These are phyloP conservation scores for Scotopteryx bipunctaria DNA, from an alignment of 2,888 invertebrate genomes.

Conservation along the genomic window DNA sequence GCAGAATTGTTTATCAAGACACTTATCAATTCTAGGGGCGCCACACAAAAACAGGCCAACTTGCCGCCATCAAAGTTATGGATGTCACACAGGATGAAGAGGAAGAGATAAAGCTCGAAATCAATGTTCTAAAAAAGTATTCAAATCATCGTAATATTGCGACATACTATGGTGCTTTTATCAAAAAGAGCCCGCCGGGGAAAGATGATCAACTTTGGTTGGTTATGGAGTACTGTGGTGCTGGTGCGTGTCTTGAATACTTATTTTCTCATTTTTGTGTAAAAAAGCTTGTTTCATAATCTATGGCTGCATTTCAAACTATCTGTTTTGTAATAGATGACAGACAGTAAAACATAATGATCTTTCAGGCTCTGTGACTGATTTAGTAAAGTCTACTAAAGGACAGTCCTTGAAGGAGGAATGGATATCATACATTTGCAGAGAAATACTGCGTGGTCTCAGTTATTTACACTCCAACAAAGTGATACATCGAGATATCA, in stretches of 20 bases:
- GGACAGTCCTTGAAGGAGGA: conserved; percentile 99
- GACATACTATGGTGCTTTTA: conserved; percentile 99
- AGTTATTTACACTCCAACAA: conserved; percentile 99
- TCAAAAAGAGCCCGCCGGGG: conserved; percentile 98
- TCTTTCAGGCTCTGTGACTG: conserved; percentile 94
- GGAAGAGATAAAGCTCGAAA: conserved; percentile 99
- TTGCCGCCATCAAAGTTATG: conserved; percentile 99
- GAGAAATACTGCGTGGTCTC: conserved; percentile 97
- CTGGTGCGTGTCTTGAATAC: conserved; percentile 81
- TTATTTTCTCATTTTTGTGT: conserved; percentile 4
- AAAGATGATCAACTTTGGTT: conserved; percentile 99
- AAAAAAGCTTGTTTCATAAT: conserved; percentile 2
- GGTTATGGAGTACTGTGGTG: conserved; percentile 99
- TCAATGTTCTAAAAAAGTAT: conserved; percentile 99
- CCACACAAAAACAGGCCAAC: conserved; percentile 99
- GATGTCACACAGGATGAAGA: conserved; percentile 99
- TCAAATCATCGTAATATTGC: conserved; percentile 99
- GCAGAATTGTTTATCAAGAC: conserved; percentile 14
- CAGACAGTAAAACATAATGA: background rate
- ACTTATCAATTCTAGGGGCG: conserved; percentile 88
- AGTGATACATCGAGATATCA: conserved; percentile 99
- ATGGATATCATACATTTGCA: conserved; percentile 99
- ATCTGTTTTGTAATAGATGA: background rate
- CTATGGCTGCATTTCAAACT: background rate
- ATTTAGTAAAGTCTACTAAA: conserved; percentile 99